A percentile compares a stretch with the other conserved stretches of the same genome.
Conservation (phyloP, 2,888 invertebrate species). For the Tinea pellionella region DNA sequence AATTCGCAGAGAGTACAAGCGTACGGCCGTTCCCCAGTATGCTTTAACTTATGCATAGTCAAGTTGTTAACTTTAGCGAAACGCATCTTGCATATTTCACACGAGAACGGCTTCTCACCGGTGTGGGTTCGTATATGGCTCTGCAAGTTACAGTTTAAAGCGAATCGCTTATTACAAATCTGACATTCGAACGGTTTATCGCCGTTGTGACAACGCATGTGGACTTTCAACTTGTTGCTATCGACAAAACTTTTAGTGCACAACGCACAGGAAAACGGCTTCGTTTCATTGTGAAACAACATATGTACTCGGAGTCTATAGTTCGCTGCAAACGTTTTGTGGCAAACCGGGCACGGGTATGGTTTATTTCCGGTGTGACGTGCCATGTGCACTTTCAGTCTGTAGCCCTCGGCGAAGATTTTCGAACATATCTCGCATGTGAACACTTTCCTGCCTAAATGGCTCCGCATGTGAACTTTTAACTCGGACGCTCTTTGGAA, state of each 20-base stretch:
- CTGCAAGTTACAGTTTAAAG: constrained; percentile 16
- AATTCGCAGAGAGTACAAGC: neutral
- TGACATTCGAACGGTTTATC: constrained; percentile 19
- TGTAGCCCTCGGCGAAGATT: neutral
- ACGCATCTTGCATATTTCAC: constrained; percentile 17
- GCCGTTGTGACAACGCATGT: constrained; percentile 18
- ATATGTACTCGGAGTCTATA: constrained; percentile 17
- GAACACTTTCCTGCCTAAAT: neutral
- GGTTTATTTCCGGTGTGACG: neutral
- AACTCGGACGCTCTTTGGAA: neutral
- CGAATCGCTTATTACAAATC: constrained; percentile 18
- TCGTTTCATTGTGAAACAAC: constrained; percentile 1
- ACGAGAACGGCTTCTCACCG: constrained; percentile 18
- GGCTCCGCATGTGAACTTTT: neutral
- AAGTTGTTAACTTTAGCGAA: neutral
- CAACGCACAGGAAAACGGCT: constrained; percentile 15
- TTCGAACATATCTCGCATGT: neutral
- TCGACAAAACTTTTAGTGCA: constrained; percentile 18
- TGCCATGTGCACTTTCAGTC: neutral
- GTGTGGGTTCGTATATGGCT: constrained; percentile 18
- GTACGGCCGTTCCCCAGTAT: neutral
- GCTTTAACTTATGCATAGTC: neutral
- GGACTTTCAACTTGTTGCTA: constrained; percentile 16
- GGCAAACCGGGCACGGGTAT: constrained; percentile 11
- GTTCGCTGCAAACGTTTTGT: constrained; percentile 16